A percentile compares a stretch with the other conserved stretches of the same genome.
These are phyloP conservation scores for Aphelenchoides fujianensis DNA, from an alignment of 1,140 invertebrate species.

Conservation along the genomic window DNA sequence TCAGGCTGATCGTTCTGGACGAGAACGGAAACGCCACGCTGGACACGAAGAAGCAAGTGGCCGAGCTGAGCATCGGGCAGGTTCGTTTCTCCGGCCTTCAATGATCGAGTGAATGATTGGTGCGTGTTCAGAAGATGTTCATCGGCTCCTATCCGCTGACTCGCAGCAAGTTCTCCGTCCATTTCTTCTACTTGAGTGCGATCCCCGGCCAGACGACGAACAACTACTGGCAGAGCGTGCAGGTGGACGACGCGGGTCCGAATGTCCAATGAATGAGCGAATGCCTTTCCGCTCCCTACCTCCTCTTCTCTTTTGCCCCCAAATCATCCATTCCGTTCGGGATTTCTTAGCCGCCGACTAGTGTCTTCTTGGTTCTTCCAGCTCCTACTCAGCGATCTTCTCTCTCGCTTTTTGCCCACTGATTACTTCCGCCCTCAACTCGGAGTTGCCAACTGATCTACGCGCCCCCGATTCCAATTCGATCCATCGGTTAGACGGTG, in stretches of 20 bases:
- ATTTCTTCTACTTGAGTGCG: slow-evolving; percentile 8
- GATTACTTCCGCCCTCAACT: no score
- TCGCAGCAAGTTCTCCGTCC: background rate
- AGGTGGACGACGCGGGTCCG: background rate
- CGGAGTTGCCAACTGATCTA: no score
- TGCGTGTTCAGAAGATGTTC: background rate
- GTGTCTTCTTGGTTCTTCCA: background rate
- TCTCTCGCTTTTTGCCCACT: no score
- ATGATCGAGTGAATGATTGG: background rate
- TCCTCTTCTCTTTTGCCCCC: no score
- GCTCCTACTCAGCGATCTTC: no score
- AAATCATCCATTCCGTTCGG: no score
- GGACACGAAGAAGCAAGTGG: background rate
- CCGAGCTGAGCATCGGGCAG: background rate
- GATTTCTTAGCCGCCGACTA: background rate
- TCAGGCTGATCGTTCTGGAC: slow-evolving; percentile 16
- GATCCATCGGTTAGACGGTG: background rate
- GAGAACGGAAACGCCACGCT: background rate
- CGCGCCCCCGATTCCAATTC: no score
- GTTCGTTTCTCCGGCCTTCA: slow-evolving; percentile 7
- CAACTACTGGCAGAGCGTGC: background rate
- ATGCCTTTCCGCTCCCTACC: no score
- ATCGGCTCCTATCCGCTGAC: slow-evolving; percentile 2
- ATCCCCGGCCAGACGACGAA: slow-evolving; percentile 1
- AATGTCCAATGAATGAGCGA: background rate